These are phyloP conservation scores for Tetramorium alpestre DNA, from an alignment of 1,140 invertebrate genomes.

Conservation along the genomic window DNA sequence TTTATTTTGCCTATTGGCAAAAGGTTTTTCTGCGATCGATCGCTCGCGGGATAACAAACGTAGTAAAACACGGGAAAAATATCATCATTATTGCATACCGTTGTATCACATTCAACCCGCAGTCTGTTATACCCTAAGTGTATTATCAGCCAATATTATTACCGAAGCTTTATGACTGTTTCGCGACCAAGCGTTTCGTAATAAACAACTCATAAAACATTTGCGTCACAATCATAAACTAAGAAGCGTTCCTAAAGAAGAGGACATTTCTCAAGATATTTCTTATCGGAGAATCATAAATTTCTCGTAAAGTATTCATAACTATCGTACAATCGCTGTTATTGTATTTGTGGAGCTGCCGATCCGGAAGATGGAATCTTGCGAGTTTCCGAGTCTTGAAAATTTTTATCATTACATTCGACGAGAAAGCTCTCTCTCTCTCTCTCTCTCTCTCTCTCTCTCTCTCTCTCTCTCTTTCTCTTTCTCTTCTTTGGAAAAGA, in stretches of 20 bases:
- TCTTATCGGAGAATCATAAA: slow-evolving; percentile 23
- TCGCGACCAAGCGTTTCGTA: not conserved
- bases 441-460: too few species aligned
- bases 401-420: not conserved
- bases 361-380: too few species aligned
- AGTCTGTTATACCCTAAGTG: not conserved
- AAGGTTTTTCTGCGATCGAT: slow-evolving; percentile 32
- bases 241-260: slow-evolving; percentile 15
- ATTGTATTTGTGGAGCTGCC: not conserved
- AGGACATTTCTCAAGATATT: slow-evolving; percentile 9
- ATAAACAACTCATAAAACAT: slow-evolving; percentile 44
- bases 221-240: slow-evolving; percentile 20
- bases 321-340: not conserved
- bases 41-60: not conserved
- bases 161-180: slow-evolving; percentile 22
- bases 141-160: slow-evolving; percentile 46
- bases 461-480: too few species aligned
- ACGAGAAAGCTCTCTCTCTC: too few species aligned
- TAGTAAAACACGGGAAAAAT: slow-evolving; percentile 27
- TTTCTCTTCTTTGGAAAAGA: not conserved
- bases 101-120: not conserved
- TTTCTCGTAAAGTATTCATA: slow-evolving; percentile 3
- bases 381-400: not conserved
- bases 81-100: not conserved
- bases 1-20: not conserved